phyloP scores from a whole-genome alignment of 2,113 vertebrate species.

The Labrus mixtus region DNA sequence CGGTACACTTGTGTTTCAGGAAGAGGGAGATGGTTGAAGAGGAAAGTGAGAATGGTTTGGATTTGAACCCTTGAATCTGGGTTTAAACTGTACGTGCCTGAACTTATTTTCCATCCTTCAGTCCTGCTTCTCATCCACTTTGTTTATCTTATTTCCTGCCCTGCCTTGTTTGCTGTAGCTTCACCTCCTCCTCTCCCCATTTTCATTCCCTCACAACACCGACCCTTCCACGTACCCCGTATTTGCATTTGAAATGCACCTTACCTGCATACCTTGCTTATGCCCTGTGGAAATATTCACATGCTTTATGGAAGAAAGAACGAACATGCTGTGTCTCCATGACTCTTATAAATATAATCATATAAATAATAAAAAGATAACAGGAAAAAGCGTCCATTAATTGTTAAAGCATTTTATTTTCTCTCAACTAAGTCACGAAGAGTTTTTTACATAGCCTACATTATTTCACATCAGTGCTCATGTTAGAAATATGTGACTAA shows the following conservation, averaged over 20 bases:
- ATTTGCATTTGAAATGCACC: conserved; percentile 44
- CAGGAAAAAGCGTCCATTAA: neutral
- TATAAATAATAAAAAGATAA: neutral
- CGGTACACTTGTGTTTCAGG: no score
- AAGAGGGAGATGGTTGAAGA: neutral
- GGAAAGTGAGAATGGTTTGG: neutral
- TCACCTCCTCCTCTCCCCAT: neutral
- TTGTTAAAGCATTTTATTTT: neutral
- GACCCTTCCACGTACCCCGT: conserved; percentile 16
- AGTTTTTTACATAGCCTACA: neutral
- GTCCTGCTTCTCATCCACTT: neutral
- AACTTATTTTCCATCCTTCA: neutral
- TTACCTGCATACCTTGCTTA: neutral
- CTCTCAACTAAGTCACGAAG: neutral
- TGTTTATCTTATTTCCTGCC: neutral
- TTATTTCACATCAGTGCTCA: neutral
- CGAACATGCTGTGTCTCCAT: neutral
- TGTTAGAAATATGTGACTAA: neutral
- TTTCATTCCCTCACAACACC: conserved; percentile 11
- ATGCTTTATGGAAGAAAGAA: neutral
- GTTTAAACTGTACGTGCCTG: neutral
- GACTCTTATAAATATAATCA: neutral
- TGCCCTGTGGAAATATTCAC: conserved; percentile 11
- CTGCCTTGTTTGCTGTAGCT: conserved; percentile 6
- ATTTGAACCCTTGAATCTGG: neutral